A percentile compares a stretch with the other conserved stretches of the same genome.
Evolutionary conservation across 2,888 invertebrate genomes (phyloP).

Genomic region (Dryobotodes eremita): DNA sequence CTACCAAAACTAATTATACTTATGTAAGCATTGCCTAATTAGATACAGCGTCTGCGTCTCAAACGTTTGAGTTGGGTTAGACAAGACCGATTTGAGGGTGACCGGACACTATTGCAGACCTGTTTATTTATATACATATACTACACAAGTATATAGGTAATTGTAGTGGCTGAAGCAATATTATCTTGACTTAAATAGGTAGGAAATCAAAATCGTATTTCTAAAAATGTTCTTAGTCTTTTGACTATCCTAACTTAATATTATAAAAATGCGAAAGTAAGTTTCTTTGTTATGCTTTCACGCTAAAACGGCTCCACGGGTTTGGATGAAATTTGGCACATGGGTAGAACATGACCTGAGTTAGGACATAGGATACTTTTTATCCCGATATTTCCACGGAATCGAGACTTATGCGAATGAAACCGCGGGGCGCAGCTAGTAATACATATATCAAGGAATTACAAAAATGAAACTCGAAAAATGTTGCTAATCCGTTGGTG

Average conservation of each 20-base stretch:
- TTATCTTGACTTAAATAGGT: background rate
- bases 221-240: background rate
- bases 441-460: background rate
- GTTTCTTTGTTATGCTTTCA: too few relatives aligned
- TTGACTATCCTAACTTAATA: too few relatives aligned
- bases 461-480: background rate
- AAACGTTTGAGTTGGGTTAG: conserved; percentile 80
- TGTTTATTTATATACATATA: conserved; percentile 45
- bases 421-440: too few relatives aligned
- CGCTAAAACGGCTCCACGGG: too few relatives aligned
- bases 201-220: background rate
- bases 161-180: background rate
- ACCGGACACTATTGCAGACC: conserved; percentile 70
- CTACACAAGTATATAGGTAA: conserved; percentile 1
- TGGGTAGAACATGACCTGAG: too few relatives aligned
- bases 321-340: too few relatives aligned
- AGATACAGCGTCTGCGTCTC: conserved; percentile 78
- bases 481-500: too few relatives aligned
- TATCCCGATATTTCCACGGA: too few relatives aligned
- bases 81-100: conserved; percentile 75
- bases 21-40: conserved; percentile 76
- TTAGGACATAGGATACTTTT: too few relatives aligned
- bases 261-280: background rate
- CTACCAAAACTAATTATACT: conserved; percentile 65
- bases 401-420: too few relatives aligned